phyloP scores from a whole-genome alignment of 2,888 invertebrate genomes.

The Plemyria rubiginata region DNA sequence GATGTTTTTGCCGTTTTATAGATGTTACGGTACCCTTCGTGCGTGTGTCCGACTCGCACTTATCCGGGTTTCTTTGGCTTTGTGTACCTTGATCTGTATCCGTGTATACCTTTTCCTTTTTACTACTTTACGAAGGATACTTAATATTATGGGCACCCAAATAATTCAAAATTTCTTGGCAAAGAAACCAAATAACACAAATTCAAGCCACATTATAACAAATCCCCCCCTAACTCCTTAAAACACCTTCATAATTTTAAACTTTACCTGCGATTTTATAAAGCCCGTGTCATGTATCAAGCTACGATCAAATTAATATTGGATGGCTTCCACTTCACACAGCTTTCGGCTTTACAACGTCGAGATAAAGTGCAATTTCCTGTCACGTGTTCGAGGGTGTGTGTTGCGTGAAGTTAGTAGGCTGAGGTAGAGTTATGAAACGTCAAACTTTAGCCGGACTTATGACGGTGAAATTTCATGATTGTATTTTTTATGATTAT shows the following conservation, averaged over 20 bases:
- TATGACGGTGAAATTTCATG: neutral
- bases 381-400: constrained; percentile 15
- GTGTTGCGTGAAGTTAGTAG: constrained; percentile 29
- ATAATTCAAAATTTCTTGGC: neutral
- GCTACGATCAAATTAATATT: constrained; percentile 38
- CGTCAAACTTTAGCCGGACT: constrained; percentile 6
- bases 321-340: constrained; percentile 28
- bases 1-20: too few species aligned
- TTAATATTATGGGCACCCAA: too few species aligned
- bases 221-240: constrained; percentile 7
- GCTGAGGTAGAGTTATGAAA: constrained; percentile 14
- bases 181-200: neutral
- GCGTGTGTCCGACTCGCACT: too few species aligned
- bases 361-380: constrained; percentile 30
- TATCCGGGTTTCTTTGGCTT: too few species aligned
- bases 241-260: constrained; percentile 19
- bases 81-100: too few species aligned
- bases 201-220: constrained; percentile 10
- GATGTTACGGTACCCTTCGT: too few species aligned
- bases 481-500: neutral
- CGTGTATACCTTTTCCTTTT: too few species aligned
- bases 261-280: constrained; percentile 31
- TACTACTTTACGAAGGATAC: too few species aligned
- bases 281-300: constrained; percentile 26
- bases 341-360: constrained; percentile 23